Conservation (phyloP, 2,113 vertebrate genomes). For the Anarhynchus alexandrinus region DNA sequence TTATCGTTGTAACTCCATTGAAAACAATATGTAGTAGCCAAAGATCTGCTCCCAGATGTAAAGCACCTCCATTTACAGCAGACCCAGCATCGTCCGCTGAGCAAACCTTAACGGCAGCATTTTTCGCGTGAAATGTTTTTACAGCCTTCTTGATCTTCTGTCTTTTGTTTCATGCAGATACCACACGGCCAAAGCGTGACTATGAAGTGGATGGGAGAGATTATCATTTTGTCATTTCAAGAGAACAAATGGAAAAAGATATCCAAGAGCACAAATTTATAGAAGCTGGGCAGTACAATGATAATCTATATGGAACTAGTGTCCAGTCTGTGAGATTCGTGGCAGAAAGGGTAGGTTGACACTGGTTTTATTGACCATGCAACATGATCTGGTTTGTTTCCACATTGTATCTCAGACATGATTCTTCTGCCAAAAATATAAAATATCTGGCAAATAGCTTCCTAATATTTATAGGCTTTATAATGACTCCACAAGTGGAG, state of each 20-base stretch:
- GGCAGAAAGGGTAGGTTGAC: slow-evolving; percentile 88
- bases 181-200: slow-evolving; percentile 91
- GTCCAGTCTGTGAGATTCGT: slow-evolving; percentile 97
- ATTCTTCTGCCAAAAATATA: neutral
- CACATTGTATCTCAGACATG: neutral
- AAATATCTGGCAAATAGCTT: neutral
- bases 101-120: neutral
- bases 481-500: neutral
- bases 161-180: slow-evolving; percentile 77
- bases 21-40: neutral
- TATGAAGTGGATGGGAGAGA: slow-evolving; percentile 95
- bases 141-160: neutral
- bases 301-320: slow-evolving; percentile 96
- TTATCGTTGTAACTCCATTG: neutral
- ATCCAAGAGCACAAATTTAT: slow-evolving; percentile 99
- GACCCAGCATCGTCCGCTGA: neutral
- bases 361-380: neutral
- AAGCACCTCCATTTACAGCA: neutral
- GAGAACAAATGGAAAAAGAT: slow-evolving; percentile 98
- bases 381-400: neutral
- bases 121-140: neutral
- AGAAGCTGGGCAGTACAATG: slow-evolving; percentile 97
- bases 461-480: neutral
- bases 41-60: neutral
- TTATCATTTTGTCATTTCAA: slow-evolving; percentile 95